Evolutionary conservation across 2,113 vertebrate species (phyloP).

Genomic region (Isurus oxyrinchus): DNA sequence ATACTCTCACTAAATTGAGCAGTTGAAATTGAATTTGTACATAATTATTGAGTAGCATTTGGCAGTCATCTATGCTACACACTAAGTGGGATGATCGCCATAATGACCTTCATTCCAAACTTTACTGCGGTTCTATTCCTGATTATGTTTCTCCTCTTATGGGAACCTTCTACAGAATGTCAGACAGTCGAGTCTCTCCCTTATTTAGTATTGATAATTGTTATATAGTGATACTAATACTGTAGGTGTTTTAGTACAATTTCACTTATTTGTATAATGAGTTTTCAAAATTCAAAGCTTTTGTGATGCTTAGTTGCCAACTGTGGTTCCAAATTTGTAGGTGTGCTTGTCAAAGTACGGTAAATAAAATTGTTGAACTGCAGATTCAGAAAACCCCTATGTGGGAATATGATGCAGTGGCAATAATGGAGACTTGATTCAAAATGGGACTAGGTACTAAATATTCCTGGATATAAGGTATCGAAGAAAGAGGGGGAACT

Average conservation of each 20-base stretch:
- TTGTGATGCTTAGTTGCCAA: not conserved
- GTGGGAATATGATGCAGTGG: too few relatives aligned
- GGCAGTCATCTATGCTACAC: not conserved
- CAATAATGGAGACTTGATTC: too few relatives aligned
- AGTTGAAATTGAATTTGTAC: not conserved
- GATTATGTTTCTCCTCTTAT: not conserved
- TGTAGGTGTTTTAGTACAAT: not conserved
- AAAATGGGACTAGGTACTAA: too few relatives aligned
- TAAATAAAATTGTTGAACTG: too few relatives aligned
- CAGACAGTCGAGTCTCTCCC: not conserved
- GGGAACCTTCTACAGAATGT: not conserved
- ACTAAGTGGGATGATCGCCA: not conserved
- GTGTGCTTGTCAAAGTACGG: not conserved
- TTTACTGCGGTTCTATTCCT: not conserved
- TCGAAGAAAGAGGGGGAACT: too few relatives aligned
- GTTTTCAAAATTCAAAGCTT: not conserved
- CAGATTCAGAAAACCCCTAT: too few relatives aligned
- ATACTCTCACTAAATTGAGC: not conserved
- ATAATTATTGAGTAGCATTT: not conserved
- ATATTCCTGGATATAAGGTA: too few relatives aligned
- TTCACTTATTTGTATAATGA: not conserved
- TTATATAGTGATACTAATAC: not conserved
- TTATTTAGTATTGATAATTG: not conserved
- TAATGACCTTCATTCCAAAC: not conserved
- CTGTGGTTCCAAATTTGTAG: not conserved